Conservation (phyloP, 1,140 invertebrate species). For the Acyrthosiphon pisum region DNA sequence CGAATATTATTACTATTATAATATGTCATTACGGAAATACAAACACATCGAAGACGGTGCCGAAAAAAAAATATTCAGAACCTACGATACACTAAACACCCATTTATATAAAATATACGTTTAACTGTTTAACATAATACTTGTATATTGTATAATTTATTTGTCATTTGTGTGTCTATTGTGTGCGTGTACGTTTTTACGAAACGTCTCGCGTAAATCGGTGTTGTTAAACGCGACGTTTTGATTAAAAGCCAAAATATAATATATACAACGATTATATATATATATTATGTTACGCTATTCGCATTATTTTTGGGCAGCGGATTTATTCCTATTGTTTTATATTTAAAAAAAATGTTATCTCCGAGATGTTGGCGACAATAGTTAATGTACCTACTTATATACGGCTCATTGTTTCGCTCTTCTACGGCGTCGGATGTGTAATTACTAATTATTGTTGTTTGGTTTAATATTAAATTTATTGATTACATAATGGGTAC, state of each 20-base stretch:
- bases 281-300: neutral
- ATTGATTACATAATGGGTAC: no score
- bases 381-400: neutral
- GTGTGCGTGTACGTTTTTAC: neutral
- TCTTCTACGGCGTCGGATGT: no score
- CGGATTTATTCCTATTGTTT: neutral
- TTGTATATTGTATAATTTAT: neutral
- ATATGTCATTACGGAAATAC: neutral
- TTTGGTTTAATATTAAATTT: no score
- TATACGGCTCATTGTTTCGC: neutral
- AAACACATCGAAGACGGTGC: neutral
- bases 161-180: neutral
- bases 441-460: no score
- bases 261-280: neutral
- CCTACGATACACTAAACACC: neutral
- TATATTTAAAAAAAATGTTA: neutral
- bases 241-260: conserved; percentile 11
- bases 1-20: neutral
- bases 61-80: neutral
- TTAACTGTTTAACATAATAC: neutral
- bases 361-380: neutral
- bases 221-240: neutral
- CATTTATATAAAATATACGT: neutral
- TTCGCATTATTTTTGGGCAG: neutral
- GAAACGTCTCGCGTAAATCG: neutral